Conservation (phyloP, 37 sponge, comb jelly and placozoan species). For the Corticium candelabrum region DNA sequence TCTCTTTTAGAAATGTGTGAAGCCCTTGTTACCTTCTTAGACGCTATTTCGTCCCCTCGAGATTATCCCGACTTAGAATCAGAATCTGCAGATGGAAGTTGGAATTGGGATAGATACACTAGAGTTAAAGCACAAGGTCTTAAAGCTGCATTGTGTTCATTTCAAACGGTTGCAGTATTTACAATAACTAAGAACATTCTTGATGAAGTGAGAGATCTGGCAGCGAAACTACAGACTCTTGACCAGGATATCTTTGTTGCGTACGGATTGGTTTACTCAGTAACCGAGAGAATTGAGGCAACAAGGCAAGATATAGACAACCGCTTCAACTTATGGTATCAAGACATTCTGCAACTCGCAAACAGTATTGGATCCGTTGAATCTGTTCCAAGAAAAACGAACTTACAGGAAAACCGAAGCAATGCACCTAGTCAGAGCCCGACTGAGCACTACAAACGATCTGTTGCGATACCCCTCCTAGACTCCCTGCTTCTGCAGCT, state of each 20-base stretch:
- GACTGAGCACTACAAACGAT: conserved; percentile 28
- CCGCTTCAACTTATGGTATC: conserved; percentile 26
- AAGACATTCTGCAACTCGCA: conserved; percentile 20
- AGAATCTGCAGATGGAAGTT: conserved; percentile 6
- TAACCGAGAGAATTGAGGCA: no score
- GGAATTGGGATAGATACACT: conserved; percentile 40
- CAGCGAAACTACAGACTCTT: conserved; percentile 34
- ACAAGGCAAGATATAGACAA: conserved; percentile 23
- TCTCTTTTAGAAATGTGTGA: conserved; percentile 23
- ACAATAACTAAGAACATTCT: conserved; percentile 26
- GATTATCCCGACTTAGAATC: conserved; percentile 15
- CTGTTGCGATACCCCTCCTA: conserved; percentile 30
- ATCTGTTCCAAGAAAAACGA: conserved; percentile 24
- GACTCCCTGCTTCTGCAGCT: conserved; percentile 24
- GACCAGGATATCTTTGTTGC: conserved; percentile 29
- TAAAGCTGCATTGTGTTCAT: conserved; percentile 25
- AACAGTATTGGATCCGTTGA: conserved; percentile 19
- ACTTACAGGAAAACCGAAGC: conserved; percentile 17
- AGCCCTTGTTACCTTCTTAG: conserved; percentile 23
- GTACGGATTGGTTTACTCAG: no score
- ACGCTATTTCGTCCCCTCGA: conserved; percentile 25
- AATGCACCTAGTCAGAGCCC: conserved; percentile 17
- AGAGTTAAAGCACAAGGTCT: conserved; percentile 28
- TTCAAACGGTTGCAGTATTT: conserved; percentile 30
- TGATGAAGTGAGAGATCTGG: conserved; percentile 24